Conservation (phyloP, 2,888 invertebrate genomes). For the Agelastica alni region DNA sequence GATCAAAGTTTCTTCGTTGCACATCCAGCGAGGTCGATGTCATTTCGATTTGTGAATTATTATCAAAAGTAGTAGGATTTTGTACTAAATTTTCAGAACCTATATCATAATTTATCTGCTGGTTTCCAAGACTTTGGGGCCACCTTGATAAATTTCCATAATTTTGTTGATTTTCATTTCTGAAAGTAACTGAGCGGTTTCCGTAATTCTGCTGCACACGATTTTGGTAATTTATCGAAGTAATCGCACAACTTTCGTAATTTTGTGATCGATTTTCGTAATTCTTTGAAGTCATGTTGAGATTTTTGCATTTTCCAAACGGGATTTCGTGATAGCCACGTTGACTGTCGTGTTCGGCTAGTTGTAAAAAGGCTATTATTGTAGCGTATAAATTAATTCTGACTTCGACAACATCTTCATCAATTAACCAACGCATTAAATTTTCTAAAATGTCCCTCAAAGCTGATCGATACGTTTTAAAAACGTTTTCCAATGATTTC, state of each 20-base stretch:
- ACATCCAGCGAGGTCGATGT: neutral
- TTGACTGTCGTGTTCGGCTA: slow-evolving; percentile 60
- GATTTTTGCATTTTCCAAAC: slow-evolving; percentile 67
- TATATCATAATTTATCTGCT: slow-evolving; percentile 14
- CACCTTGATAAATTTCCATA: no score
- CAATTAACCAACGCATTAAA: slow-evolving; percentile 81
- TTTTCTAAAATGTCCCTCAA: slow-evolving; percentile 75
- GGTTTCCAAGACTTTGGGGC: no score
- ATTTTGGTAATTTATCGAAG: no score
- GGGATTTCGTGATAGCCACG: no score
- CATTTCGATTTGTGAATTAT: no score
- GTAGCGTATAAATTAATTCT: slow-evolving; percentile 86
- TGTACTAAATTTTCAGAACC: no score
- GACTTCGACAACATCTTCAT: slow-evolving; percentile 78
- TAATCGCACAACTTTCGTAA: no score
- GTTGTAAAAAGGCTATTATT: slow-evolving; percentile 77
- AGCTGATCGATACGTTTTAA: slow-evolving; percentile 68
- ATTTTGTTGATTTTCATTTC: no score
- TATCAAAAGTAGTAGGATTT: neutral
- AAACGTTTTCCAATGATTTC: slow-evolving; percentile 40
- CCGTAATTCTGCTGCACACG: no score
- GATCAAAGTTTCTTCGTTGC: slow-evolving; percentile 38
- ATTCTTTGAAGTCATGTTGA: no score
- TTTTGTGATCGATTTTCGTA: no score
- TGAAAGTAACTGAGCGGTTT: no score